Evolutionary conservation across 2,888 invertebrate species (phyloP).

Genomic region (Nomada flava): DNA sequence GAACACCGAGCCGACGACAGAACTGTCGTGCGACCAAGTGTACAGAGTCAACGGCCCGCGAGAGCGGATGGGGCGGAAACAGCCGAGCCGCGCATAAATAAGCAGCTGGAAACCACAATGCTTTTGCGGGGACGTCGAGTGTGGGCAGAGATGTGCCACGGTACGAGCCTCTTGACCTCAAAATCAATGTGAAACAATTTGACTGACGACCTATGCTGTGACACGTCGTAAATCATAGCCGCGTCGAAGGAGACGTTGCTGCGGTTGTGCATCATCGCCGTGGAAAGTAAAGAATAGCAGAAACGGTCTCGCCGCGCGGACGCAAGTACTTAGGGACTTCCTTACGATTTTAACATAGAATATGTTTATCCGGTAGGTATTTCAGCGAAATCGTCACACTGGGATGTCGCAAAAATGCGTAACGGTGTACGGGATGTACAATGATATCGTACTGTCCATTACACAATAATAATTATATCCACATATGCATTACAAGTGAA

Average conservation of each 20-base stretch:
- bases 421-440: too few species aligned
- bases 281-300: conserved; percentile 33
- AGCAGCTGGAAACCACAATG: conserved; percentile 74
- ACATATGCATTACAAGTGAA: too few species aligned
- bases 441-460: too few species aligned
- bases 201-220: conserved; percentile 68
- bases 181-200: conserved; percentile 74
- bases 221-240: conserved; percentile 65
- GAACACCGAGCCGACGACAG: conserved; percentile 61
- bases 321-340: too few species aligned
- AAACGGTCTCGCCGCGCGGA: neutral
- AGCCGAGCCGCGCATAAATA: conserved; percentile 75
- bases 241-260: conserved; percentile 51
- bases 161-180: conserved; percentile 66
- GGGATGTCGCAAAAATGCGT: too few species aligned
- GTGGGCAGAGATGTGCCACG: conserved; percentile 65
- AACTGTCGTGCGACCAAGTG: conserved; percentile 70
- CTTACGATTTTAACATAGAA: too few species aligned
- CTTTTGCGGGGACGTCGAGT: conserved; percentile 70
- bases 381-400: too few species aligned
- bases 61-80: conserved; percentile 76
- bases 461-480: too few species aligned
- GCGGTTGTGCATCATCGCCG: conserved; percentile 18
- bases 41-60: conserved; percentile 76
- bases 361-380: too few species aligned